A percentile compares a stretch with the other conserved stretches of the same genome.
Conservation (phyloP, 2,888 invertebrate genomes). For the Pyrrhosoma nymphula region DNA sequence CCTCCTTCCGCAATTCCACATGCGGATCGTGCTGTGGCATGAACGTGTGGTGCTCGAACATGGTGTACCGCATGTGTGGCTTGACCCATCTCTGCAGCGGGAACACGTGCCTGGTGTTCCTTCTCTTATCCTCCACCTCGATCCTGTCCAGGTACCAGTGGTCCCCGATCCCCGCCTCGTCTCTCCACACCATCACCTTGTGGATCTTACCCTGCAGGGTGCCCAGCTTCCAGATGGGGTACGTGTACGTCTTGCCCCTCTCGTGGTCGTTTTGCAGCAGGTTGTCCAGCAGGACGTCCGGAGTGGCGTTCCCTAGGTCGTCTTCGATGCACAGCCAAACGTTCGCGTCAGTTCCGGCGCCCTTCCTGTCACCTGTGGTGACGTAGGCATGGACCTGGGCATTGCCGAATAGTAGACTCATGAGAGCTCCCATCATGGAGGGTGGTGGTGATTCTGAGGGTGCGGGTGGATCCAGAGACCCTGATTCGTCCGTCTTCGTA, state of each 20-base stretch:
- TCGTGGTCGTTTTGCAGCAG: conserved; percentile 75
- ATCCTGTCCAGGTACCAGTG: conserved; percentile 76
- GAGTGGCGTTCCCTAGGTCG: conserved; percentile 74
- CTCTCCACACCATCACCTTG: conserved; percentile 76
- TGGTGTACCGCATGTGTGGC: conserved; percentile 75
- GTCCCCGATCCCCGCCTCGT: conserved; percentile 75
- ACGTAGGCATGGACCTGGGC: conserved; percentile 75
- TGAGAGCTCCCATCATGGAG: conserved; percentile 47
- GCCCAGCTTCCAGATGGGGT: conserved; percentile 71
- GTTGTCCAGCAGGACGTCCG: conserved; percentile 75
- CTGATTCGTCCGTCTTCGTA: background rate
- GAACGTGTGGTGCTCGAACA: conserved; percentile 76
- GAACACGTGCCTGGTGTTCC: conserved; percentile 72
- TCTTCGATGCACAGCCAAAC: conserved; percentile 76
- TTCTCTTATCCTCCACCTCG: conserved; percentile 72
- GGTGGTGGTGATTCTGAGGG: background rate
- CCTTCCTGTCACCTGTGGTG: conserved; percentile 77
- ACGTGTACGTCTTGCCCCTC: conserved; percentile 75
- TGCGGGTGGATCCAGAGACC: background rate
- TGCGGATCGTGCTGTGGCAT: conserved; percentile 77
- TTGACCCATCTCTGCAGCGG: conserved; percentile 78
- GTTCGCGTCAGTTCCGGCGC: conserved; percentile 75
- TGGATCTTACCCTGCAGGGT: conserved; percentile 69
- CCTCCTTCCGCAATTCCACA: conserved; percentile 75
- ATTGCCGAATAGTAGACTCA: conserved; percentile 64